These are phyloP conservation scores for Echinarachnius parma DNA, from an alignment of 53 echinoderm and acorn worm genomes.

Conservation along the genomic window DNA sequence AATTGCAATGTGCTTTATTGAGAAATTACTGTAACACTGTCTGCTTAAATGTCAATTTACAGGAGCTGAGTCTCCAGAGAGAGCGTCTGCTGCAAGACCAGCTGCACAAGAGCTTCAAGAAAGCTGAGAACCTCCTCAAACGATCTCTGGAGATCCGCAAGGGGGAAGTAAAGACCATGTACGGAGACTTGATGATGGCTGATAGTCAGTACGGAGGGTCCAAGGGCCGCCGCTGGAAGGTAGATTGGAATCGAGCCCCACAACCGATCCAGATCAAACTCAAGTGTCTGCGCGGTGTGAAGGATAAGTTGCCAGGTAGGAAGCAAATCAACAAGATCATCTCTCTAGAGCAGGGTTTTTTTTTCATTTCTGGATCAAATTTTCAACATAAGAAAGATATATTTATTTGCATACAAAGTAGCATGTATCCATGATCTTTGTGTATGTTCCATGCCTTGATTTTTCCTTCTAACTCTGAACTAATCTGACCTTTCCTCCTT, in stretches of 20 bases:
- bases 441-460: too few species aligned
- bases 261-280: conserved; percentile 96
- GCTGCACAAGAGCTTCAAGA: conserved; percentile 92
- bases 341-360: not conserved
- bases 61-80: conserved; percentile 88
- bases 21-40: too few species aligned
- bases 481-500: too few species aligned
- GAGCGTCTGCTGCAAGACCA: conserved; percentile 93
- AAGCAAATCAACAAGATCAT: too few species aligned
- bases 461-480: too few species aligned
- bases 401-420: too few species aligned
- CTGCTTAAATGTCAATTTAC: too few species aligned
- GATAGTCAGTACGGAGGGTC: conserved; percentile 98
- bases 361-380: too few species aligned
- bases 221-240: conserved; percentile 97
- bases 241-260: conserved; percentile 92
- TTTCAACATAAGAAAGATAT: too few species aligned
- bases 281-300: conserved; percentile 86
- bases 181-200: conserved; percentile 96
- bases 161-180: conserved; percentile 99
- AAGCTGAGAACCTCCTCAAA: conserved; percentile 86
- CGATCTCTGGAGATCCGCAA: conserved; percentile 80
- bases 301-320: conserved; percentile 87
- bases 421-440: too few species aligned
- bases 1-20: too few species aligned